Evolutionary conservation across 2,113 vertebrate genomes (phyloP).

Genomic region (Plotosus lineatus): DNA sequence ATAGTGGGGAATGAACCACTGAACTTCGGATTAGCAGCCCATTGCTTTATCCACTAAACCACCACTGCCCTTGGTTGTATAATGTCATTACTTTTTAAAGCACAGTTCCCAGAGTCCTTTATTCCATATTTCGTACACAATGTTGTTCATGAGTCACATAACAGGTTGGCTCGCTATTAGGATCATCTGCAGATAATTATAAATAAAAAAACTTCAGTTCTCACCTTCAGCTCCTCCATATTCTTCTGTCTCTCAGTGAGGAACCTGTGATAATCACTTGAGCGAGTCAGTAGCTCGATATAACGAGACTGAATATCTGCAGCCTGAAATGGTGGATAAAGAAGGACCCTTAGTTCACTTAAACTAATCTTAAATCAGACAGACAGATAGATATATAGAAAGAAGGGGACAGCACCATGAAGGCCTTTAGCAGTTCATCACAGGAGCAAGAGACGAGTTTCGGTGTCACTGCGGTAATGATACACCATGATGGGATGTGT

Average conservation of each 20-base stretch:
- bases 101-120: neutral
- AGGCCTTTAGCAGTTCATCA: neutral
- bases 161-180: neutral
- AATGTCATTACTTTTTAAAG: neutral
- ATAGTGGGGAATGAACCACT: too few species aligned
- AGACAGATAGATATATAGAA: too few species aligned
- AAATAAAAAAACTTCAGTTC: neutral
- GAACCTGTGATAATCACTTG: conserved; percentile 89
- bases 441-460: too few species aligned
- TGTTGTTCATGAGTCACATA: neutral
- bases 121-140: neutral
- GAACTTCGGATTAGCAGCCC: too few species aligned
- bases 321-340: conserved; percentile 70
- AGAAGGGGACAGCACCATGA: neutral
- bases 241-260: conserved; percentile 90
- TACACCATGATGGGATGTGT: too few species aligned
- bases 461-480: too few species aligned
- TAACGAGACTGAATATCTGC: conserved; percentile 84
- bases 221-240: conserved; percentile 94
- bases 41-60: too few species aligned
- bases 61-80: too few species aligned
- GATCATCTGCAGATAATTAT: neutral
- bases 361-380: neutral
- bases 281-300: conserved; percentile 91
- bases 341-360: neutral